Base-by-base conservation (phyloP, 2,888 invertebrate genomes). In the Griposia aprilina region DNA sequence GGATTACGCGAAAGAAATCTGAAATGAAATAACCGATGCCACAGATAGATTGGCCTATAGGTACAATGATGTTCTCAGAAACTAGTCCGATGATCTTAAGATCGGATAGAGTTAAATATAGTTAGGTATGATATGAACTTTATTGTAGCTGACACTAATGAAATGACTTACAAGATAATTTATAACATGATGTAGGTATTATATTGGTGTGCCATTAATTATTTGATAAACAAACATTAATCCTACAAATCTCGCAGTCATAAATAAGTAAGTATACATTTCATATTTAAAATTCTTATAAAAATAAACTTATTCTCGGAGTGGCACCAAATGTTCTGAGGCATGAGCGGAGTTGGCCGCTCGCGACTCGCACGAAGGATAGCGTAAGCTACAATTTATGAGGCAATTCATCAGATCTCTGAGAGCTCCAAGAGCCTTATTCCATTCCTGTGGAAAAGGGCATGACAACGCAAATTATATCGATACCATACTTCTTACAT, bases 331-430 rank as follows among this genome's bases (percentile, higher is more conserved):
- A 91, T 87, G 90, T 87, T 91, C 89, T 79, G 82, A 86, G 85
- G 87, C 90, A 89, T 88, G 86, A 85, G 82, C 81, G 87, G 83
- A 83, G 89, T 85, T 77, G 84, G 86, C 82, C 86, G 84, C 79
- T 87, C 80, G 76, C 86, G 78, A 87, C 87, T 86, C 85, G 82
- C 87, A 87, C 89, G 90, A 89, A 89, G 90, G 92, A 92, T 88
- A 90, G 89, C 88, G 90, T 90, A 89, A 91, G 91, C 91, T 90
- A 91, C 89, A 91, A 92, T 93, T 93, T 93, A 93, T 93, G 91
- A 87, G 91, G 91, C 91, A 91, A 93, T 94, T 92, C 93, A 93
- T 93, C 93, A 93, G 91, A 86, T 89, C 89, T 90, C 88, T 90
- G 89, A 89, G 90, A 90, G 91, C 89, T 86, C 87, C 86, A 86